Conservation (phyloP, 2,113 vertebrate species). For the Sapayoa aenigma region DNA sequence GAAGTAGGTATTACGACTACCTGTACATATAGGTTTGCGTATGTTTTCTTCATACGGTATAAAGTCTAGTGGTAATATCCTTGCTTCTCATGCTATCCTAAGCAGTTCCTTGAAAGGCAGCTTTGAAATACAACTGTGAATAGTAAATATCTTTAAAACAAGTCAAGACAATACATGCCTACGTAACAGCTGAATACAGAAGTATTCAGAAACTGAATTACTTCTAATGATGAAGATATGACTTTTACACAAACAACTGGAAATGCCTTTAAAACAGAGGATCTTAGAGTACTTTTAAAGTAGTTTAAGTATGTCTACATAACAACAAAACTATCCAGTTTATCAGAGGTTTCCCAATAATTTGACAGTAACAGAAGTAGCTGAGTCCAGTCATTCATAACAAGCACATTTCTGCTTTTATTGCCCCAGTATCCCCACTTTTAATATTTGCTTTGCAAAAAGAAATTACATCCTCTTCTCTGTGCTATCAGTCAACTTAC, state of each 20-base stretch:
- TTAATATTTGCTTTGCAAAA: not conserved
- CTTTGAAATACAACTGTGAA: not conserved
- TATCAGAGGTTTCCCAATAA: not conserved
- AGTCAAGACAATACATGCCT: not conserved
- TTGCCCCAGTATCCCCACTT: not conserved
- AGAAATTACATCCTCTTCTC: not conserved
- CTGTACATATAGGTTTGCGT: not conserved
- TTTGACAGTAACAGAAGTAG: not conserved
- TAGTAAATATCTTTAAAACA: not conserved
- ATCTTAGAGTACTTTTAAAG: not conserved
- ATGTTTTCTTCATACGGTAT: not conserved
- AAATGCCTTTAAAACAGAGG: not conserved
- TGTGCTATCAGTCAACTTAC: not conserved
- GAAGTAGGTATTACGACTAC: not conserved
- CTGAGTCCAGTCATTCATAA: not conserved
- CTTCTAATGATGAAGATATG: fast-evolving
- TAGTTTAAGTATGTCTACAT: not conserved
- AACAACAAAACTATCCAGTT: not conserved
- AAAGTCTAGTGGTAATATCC: not conserved
- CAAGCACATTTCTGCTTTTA: not conserved
- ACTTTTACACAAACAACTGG: not conserved
- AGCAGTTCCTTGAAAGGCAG: not conserved
- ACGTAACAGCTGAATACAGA: not conserved
- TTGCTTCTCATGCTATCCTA: not conserved
- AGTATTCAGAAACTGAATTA: not conserved